These are phyloP conservation scores for Zaprionus inermis DNA, from an alignment of 1,140 invertebrate genomes.

Conservation along the genomic window DNA sequence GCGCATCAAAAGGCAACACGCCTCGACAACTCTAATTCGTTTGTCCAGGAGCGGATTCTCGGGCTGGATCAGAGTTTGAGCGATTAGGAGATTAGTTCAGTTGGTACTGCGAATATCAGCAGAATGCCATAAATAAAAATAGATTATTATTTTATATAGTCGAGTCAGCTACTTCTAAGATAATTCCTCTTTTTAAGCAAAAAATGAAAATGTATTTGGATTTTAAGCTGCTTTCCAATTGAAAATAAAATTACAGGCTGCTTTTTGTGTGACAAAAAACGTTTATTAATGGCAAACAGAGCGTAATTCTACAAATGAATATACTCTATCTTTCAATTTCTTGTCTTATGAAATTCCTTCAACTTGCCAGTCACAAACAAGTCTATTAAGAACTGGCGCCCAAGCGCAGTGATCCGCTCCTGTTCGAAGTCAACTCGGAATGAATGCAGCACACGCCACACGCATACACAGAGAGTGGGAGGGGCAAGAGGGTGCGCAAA, in stretches of 20 bases:
- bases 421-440: slow-evolving; percentile 19
- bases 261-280: too few relatives aligned
- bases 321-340: too few relatives aligned
- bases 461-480: not conserved
- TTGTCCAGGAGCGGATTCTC: slow-evolving; percentile 23
- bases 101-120: too few relatives aligned
- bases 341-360: not conserved
- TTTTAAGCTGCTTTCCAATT: too few relatives aligned
- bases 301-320: not conserved
- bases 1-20: slow-evolving; percentile 74
- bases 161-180: too few relatives aligned
- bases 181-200: too few relatives aligned
- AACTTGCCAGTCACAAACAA: not conserved
- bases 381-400: not conserved
- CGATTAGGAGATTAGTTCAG: not conserved
- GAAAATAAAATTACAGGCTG: too few relatives aligned
- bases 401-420: slow-evolving; percentile 6
- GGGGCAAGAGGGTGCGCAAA: not conserved
- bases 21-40: slow-evolving; percentile 50
- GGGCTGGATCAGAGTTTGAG: not conserved
- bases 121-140: too few relatives aligned
- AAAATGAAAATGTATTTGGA: too few relatives aligned
- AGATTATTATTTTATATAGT: too few relatives aligned
- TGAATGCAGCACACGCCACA: slow-evolving; percentile 39
- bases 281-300: too few relatives aligned